Evolutionary conservation across 2,113 vertebrate species (phyloP).

Genomic region (Odocoileus virginianus): DNA sequence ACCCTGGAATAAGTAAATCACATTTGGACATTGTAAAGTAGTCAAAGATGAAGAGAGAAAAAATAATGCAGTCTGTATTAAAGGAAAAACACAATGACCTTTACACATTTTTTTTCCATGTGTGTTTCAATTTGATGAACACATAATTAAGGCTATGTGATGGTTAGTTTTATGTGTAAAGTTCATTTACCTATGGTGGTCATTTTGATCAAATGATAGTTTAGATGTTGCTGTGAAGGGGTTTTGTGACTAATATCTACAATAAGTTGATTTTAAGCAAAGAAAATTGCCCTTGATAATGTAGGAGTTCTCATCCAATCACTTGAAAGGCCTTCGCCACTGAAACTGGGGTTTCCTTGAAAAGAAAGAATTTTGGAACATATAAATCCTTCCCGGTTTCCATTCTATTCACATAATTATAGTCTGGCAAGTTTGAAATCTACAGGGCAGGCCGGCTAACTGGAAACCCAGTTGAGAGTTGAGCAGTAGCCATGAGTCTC

Average conservation of each 20-base stretch:
- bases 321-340: not conserved
- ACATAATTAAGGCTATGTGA: not conserved
- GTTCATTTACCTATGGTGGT: not conserved
- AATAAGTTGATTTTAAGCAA: not conserved
- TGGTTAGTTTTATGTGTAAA: not conserved
- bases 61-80: not conserved
- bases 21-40: not conserved
- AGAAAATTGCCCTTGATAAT: not conserved
- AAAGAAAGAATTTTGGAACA: not conserved
- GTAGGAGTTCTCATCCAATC: not conserved
- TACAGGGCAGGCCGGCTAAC: not conserved
- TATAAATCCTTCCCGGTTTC: not conserved
- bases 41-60: not conserved
- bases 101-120: not conserved
- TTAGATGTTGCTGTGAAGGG: not conserved
- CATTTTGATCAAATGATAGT: not conserved
- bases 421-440: not conserved
- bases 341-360: not conserved
- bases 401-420: not conserved
- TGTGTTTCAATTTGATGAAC: not conserved
- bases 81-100: not conserved
- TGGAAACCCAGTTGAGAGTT: not conserved
- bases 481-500: not conserved
- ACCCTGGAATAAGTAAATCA: not conserved
- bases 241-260: not conserved